Percentiles rank a stretch among this genome's conserved stretches.
Conservation (phyloP, 2,113 vertebrate species). For the Anolis carolinensis region DNA sequence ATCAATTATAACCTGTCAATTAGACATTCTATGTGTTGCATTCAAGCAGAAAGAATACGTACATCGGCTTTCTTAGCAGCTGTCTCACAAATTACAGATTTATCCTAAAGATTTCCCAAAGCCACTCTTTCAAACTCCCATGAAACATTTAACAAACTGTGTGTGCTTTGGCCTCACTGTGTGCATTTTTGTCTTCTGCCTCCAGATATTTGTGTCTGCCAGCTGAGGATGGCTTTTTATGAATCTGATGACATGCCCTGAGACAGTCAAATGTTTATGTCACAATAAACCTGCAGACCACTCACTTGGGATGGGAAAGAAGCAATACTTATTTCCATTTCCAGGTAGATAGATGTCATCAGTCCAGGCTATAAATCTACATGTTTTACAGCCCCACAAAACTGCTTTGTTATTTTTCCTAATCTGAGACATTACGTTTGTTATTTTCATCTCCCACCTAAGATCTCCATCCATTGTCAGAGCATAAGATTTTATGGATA, state of each 20-base stretch:
- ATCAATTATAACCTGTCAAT: background rate
- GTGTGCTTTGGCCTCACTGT: background rate
- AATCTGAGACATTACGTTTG: background rate
- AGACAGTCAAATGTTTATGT: background rate
- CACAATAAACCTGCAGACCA: background rate
- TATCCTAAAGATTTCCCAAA: background rate
- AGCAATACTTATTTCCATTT: background rate
- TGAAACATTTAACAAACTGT: background rate
- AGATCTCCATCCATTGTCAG: background rate
- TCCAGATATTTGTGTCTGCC: background rate
- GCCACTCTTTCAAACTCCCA: background rate
- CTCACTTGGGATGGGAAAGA: background rate
- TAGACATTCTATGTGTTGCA: background rate
- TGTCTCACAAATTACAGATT: background rate
- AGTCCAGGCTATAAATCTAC: background rate
- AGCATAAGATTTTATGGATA: conserved; percentile 14
- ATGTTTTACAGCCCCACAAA: background rate
- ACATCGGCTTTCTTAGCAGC: background rate
- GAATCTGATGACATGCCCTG: background rate
- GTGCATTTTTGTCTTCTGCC: background rate
- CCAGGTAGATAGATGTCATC: background rate
- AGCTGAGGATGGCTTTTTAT: background rate
- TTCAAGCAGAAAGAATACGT: background rate
- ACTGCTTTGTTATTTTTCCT: background rate
- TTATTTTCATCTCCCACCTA: background rate